These are phyloP conservation scores for Acanthornis magna DNA, from an alignment of 2,797 vertebrate species.

Conservation along the genomic window DNA sequence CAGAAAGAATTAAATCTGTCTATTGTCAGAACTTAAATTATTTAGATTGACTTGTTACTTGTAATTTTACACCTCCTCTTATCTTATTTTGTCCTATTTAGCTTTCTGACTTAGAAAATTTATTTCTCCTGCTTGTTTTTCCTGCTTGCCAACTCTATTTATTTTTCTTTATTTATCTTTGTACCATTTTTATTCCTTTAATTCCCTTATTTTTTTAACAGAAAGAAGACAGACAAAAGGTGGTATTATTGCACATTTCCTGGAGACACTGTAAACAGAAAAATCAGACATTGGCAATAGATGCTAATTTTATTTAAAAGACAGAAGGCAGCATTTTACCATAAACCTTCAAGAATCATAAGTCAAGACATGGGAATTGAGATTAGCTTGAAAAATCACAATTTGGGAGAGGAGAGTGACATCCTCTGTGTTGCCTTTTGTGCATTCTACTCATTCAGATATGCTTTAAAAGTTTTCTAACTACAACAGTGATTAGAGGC, in stretches of 20 bases:
- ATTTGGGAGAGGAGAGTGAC: not conserved
- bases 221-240: not conserved
- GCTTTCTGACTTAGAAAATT: not conserved
- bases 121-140: not conserved
- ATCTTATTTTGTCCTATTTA: not conserved
- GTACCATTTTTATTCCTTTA: not conserved
- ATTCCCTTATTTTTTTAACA: not conserved
- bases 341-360: not conserved
- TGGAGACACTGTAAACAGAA: not conserved
- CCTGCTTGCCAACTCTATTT: not conserved
- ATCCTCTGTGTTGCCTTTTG: not conserved
- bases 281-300: not conserved
- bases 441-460: not conserved
- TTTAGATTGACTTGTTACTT: not conserved
- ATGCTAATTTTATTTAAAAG: not conserved
- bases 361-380: not conserved
- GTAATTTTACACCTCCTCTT: not conserved
- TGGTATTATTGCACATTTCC: not conserved
- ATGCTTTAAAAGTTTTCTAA: not conserved
- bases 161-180: not conserved
- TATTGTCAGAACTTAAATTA: not conserved
- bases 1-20: not conserved
- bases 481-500: not conserved
- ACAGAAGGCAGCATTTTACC: not conserved
- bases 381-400: not conserved